A percentile compares a stretch with the other conserved stretches of the same genome.
Evolutionary conservation across 1,140 invertebrate genomes (phyloP).

Genomic region (Hypothenemus hampei): DNA sequence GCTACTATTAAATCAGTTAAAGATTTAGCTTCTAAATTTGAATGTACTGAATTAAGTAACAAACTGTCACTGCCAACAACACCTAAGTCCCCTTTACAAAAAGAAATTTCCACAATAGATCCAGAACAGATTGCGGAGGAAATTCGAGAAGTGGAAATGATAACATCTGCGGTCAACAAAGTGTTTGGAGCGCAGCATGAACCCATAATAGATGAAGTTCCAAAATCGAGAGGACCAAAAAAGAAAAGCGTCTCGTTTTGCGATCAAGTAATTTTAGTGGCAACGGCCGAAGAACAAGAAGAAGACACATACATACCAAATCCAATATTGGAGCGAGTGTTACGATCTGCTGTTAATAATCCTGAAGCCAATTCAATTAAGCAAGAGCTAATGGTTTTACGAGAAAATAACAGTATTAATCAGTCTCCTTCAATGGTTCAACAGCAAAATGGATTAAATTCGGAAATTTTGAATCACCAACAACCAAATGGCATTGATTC

Average conservation of each 20-base stretch:
- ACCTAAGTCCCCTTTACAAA: neutral
- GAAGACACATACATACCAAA: slow-evolving; percentile 87
- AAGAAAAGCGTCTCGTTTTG: slow-evolving; percentile 94
- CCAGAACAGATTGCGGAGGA: slow-evolving; percentile 49
- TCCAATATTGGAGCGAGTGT: slow-evolving; percentile 80
- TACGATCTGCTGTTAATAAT: slow-evolving; percentile 74
- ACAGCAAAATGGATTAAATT: neutral
- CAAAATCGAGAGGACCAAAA: slow-evolving; percentile 51
- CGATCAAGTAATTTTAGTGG: slow-evolving; percentile 86
- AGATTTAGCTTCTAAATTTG: slow-evolving; percentile 79
- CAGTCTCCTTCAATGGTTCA: neutral
- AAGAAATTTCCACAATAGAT: slow-evolving; percentile 19
- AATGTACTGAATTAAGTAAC: slow-evolving; percentile 49
- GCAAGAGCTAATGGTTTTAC: slow-evolving; percentile 49
- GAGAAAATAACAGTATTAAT: slow-evolving; percentile 41
- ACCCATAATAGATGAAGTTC: slow-evolving; percentile 12
- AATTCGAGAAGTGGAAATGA: slow-evolving; percentile 52
- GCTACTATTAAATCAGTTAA: slow-evolving; percentile 57
- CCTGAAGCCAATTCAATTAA: slow-evolving; percentile 55
- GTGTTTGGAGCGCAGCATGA: slow-evolving; percentile 34
- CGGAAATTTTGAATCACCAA: neutral
- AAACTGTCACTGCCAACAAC: neutral
- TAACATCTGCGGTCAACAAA: slow-evolving; percentile 50
- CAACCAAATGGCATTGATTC: neutral
- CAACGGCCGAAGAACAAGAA: slow-evolving; percentile 86